These are phyloP conservation scores for Bicyclus anynana DNA, from an alignment of 1,140 invertebrate species.

Conservation along the genomic window DNA sequence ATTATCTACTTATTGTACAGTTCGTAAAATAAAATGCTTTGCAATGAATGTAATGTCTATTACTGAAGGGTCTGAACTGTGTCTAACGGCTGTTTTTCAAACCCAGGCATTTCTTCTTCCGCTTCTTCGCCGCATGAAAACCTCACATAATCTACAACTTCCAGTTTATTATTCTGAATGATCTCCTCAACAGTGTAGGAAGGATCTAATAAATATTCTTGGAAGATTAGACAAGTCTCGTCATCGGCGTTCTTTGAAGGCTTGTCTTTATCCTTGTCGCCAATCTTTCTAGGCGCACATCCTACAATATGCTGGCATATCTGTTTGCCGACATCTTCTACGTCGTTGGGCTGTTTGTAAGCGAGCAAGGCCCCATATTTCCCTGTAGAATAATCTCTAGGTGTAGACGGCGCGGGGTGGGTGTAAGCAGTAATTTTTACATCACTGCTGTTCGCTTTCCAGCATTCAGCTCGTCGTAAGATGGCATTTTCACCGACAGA, in stretches of 20 bases:
- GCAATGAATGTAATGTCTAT: constrained; percentile 37
- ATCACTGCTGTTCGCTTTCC: constrained; percentile 80
- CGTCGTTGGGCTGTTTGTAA: constrained; percentile 75
- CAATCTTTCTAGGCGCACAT: constrained; percentile 90
- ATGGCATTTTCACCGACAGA: constrained; percentile 92
- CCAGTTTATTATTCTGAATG: constrained; percentile 81
- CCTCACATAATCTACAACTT: constrained; percentile 89
- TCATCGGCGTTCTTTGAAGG: constrained; percentile 81
- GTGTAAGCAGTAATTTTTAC: constrained; percentile 82
- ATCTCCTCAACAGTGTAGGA: constrained; percentile 85
- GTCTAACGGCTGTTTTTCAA: constrained; percentile 77
- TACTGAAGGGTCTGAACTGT: constrained; percentile 79
- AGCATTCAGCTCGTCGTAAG: constrained; percentile 86
- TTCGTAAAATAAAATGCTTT: too few species aligned
- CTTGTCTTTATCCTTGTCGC: constrained; percentile 80
- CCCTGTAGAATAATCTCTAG: constrained; percentile 80
- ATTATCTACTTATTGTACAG: background rate
- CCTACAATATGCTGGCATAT: constrained; percentile 95
- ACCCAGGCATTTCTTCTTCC: constrained; percentile 52
- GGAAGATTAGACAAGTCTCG: constrained; percentile 86
- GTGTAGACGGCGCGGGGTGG: constrained; percentile 80
- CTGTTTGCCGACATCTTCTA: constrained; percentile 81
- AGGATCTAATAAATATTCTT: constrained; percentile 92
- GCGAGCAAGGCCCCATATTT: constrained; percentile 91
- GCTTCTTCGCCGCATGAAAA: constrained; percentile 88